A percentile compares a stretch with the other conserved stretches of the same genome.
Conservation (phyloP, 2,888 invertebrate genomes). For the Holacanthella duospinosa region DNA sequence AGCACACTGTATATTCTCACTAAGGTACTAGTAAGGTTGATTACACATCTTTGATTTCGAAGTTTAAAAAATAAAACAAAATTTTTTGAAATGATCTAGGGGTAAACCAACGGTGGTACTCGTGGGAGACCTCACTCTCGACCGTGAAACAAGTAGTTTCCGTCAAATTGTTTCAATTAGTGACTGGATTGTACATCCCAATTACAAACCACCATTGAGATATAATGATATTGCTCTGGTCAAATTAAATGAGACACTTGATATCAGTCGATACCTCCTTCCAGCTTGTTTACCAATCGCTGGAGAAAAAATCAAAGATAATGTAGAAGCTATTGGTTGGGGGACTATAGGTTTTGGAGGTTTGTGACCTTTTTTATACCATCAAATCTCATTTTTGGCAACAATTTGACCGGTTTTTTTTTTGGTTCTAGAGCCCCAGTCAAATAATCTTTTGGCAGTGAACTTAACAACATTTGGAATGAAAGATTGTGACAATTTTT, state of each 20-base stretch:
- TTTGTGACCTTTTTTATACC: too few species aligned
- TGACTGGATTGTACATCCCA: constrained; percentile 20
- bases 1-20: constrained; percentile 15
- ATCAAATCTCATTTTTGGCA: neutral
- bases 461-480: constrained; percentile 19
- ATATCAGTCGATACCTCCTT: constrained; percentile 18
- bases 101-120: constrained; percentile 20
- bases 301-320: constrained; percentile 13
- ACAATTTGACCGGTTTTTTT: neutral
- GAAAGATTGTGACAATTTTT: constrained; percentile 22
- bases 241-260: constrained; percentile 24
- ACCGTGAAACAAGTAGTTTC: constrained; percentile 6
- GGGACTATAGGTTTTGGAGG: constrained; percentile 23
- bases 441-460: constrained; percentile 24
- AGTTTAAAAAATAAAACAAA: neutral
- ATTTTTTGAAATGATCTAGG: constrained; percentile 7
- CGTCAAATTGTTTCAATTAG: constrained; percentile 17
- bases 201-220: constrained; percentile 20
- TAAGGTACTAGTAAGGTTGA: constrained; percentile 5
- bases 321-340: constrained; percentile 27
- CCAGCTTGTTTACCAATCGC: constrained; percentile 33
- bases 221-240: constrained; percentile 32
- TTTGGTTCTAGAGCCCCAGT: constrained; percentile 18
- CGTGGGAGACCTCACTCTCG: constrained; percentile 19
- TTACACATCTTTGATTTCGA: neutral